Base-by-base conservation (phyloP, 1,140 invertebrate species). In the Anastatus disparis region DNA sequence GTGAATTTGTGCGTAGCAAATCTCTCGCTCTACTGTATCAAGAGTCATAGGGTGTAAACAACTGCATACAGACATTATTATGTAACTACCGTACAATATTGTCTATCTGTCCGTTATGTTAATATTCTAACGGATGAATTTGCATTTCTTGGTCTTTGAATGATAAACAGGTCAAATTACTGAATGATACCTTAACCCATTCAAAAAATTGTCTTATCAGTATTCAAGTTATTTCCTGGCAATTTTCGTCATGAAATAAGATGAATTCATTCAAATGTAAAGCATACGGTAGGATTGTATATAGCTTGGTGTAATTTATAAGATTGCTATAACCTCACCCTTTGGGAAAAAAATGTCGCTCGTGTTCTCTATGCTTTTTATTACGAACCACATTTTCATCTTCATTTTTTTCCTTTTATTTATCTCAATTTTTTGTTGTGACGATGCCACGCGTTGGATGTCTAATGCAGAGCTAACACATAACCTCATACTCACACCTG, bases 401-500 rank as follows among this genome's bases (percentile, higher is more conserved):
- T n/a, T n/a, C n/a, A n/a, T n/a, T n/a, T n/a, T n/a, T n/a, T 15
- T 13, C 20, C 35, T 53, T 40, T 53, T 40, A 29, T 66, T 56
- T 56, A 35, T 38, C 20, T n/a, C 24, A 6, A 2, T 24, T 29
- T 15, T 55, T 55, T 55, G 27, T 55, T 55, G 13, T 7, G 2
- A 24, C 48, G 8, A 26, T 4, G 7, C 38, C 38, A 8, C 38
- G 38, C 38, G n/a, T n/a, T n/a, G n/a, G n/a, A n/a, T n/a, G n/a
- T n/a, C n/a, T n/a, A 24, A 2, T 26, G 17, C 58, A 24, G 35
- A 7, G 44, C 10, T n/a, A 50, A 24, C 31, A 8, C 10, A 26
- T 64, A 64, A 64, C 46, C 48, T 10, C 31, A 17, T 2, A 22
- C 35, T 50, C 53, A 22, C 64, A 29, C 64, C 40, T 56, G 52